Evolutionary conservation across 2,888 invertebrate genomes (phyloP).

Genomic region (Pharmacophagus antenor): DNA sequence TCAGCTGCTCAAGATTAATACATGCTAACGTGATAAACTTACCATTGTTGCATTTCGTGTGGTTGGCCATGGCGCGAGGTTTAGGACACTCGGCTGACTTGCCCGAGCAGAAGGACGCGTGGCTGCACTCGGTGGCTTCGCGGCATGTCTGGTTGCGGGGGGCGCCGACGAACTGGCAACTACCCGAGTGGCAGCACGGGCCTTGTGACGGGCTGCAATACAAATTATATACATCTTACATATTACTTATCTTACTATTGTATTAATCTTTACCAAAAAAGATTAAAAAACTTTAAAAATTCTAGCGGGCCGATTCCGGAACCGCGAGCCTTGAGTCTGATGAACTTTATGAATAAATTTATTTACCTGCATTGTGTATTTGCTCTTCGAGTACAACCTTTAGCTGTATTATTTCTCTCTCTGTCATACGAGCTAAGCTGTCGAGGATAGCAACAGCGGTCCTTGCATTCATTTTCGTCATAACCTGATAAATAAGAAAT

Average conservation of each 20-base stretch:
- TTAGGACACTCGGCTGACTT: slow-evolving; percentile 92
- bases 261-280: too few relatives aligned
- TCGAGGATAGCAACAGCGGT: slow-evolving; percentile 96
- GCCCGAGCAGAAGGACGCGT: slow-evolving; percentile 93
- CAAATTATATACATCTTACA: slow-evolving; percentile 4
- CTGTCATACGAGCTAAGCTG: slow-evolving; percentile 86
- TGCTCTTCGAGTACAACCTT: slow-evolving; percentile 89
- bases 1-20: too few relatives aligned
- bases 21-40: slow-evolving; percentile 49
- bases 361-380: slow-evolving; percentile 89
- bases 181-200: slow-evolving; percentile 93
- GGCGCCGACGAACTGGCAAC: slow-evolving; percentile 88
- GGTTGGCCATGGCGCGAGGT: slow-evolving; percentile 90
- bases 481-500: slow-evolving; percentile 86
- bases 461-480: slow-evolving; percentile 93
- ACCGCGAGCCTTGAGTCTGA: too few relatives aligned
- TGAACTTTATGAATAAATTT: not conserved
- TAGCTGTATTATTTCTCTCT: slow-evolving; percentile 85
- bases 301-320: too few relatives aligned
- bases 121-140: slow-evolving; percentile 93
- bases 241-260: too few relatives aligned
- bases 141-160: slow-evolving; percentile 86
- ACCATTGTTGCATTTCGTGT: slow-evolving; percentile 97
- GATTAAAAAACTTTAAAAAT: too few relatives aligned
- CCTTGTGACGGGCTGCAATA: slow-evolving; percentile 95